phyloP scores from a whole-genome alignment of 2,888 invertebrate genomes.

The Drosophila formosana region DNA sequence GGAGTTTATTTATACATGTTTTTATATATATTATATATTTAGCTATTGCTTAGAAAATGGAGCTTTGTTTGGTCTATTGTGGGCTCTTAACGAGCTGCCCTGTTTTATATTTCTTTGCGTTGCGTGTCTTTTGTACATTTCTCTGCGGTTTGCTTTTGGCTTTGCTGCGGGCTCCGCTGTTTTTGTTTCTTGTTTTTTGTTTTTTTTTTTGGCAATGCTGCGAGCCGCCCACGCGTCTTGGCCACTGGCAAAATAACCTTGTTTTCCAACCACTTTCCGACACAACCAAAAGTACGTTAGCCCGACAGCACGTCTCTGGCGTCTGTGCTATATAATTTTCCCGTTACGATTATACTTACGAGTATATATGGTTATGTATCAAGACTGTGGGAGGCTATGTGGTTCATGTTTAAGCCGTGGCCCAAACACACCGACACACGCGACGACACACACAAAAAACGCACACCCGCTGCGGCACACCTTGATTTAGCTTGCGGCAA shows the following conservation, averaged over 20 bases:
- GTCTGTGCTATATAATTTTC: slow-evolving; percentile 67
- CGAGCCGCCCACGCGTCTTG: slow-evolving; percentile 53
- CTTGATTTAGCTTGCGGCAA: slow-evolving; percentile 65
- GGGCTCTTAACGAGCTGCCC: slow-evolving; percentile 42
- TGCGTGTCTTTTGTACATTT: slow-evolving; percentile 74
- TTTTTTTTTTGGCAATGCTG: slow-evolving; percentile 52
- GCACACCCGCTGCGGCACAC: slow-evolving; percentile 64
- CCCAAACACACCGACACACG: slow-evolving; percentile 23
- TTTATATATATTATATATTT: slow-evolving; percentile 14
- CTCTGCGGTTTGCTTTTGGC: slow-evolving; percentile 35
- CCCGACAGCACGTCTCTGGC: slow-evolving; percentile 38
- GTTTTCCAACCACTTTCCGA: slow-evolving; percentile 72
- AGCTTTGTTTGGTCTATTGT: slow-evolving; percentile 49
- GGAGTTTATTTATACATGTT: slow-evolving; percentile 4
- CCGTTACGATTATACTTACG: slow-evolving; percentile 15
- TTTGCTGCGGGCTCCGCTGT: slow-evolving; percentile 19
- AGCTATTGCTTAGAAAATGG: slow-evolving; percentile 8
- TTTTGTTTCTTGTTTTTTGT: not conserved
- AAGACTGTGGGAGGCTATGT: slow-evolving; percentile 30
- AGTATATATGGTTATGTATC: slow-evolving; percentile 32
- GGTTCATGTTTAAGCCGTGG: slow-evolving; percentile 43
- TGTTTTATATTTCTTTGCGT: slow-evolving; percentile 40
- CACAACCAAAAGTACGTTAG: slow-evolving; percentile 67
- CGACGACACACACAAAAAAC: slow-evolving; percentile 31
- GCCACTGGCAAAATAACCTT: slow-evolving; percentile 65